phyloP scores from a whole-genome alignment of 2,113 vertebrate genomes.

The Telmatochromis sp. region DNA sequence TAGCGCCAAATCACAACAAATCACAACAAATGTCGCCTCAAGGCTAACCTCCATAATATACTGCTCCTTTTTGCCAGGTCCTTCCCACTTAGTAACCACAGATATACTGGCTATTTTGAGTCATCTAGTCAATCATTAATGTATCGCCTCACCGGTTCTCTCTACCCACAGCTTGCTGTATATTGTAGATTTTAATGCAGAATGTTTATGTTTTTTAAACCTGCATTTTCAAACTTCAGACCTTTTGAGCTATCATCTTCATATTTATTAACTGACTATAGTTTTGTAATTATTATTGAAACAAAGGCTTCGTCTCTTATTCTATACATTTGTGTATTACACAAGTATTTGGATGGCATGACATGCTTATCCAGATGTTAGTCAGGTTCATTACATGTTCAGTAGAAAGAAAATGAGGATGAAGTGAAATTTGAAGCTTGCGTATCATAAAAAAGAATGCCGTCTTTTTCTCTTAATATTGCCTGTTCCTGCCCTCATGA shows the following conservation, averaged over 20 bases:
- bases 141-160: not conserved
- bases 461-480: not conserved
- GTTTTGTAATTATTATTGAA: not conserved
- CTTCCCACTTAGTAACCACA: not conserved
- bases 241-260: not conserved
- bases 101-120: not conserved
- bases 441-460: not conserved
- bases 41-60: not conserved
- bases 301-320: not conserved
- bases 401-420: not conserved
- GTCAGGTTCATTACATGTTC: not conserved
- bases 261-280: not conserved
- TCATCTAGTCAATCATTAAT: not conserved
- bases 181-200: not conserved
- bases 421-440: not conserved
- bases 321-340: not conserved
- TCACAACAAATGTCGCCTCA: too few relatives aligned
- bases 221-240: not conserved
- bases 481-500: not conserved
- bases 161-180: not conserved
- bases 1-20: too few relatives aligned
- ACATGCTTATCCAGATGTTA: not conserved
- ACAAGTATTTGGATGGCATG: not conserved
- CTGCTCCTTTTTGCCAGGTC: not conserved
- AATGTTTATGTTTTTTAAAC: not conserved